phyloP scores from a whole-genome alignment of 2,113 vertebrate genomes.

The Myiopsitta monachus region DNA sequence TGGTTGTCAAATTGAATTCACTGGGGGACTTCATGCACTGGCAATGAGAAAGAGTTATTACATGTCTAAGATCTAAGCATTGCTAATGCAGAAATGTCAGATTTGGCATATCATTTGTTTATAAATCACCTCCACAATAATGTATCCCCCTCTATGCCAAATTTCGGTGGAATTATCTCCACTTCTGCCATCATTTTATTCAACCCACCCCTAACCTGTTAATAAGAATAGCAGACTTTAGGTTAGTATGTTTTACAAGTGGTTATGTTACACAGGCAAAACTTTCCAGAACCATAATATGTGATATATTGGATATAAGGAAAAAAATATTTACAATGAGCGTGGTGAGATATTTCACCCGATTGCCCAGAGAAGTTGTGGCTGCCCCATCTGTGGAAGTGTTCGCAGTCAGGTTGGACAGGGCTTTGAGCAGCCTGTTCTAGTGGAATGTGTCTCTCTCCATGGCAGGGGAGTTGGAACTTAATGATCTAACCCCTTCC shows the following conservation, averaged over 20 bases:
- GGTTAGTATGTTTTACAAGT: neutral
- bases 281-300: neutral
- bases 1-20: neutral
- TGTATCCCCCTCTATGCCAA: neutral
- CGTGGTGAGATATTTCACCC: neutral
- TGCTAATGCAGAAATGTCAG: neutral
- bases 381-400: neutral
- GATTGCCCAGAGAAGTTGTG: neutral
- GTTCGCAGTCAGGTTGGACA: neutral
- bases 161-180: neutral
- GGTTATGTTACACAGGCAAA: neutral
- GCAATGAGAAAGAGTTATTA: neutral
- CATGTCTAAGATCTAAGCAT: neutral
- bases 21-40: neutral
- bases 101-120: neutral
- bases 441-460: neutral
- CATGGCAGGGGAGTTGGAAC: fast-evolving
- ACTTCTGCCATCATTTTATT: neutral
- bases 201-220: neutral
- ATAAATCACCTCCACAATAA: neutral
- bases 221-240: neutral
- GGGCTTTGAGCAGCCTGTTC: fast-evolving
- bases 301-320: neutral
- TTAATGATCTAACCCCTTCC: neutral
- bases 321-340: fast-evolving